A percentile compares a stretch with the other conserved stretches of the same genome.
These are phyloP conservation scores for Lepidocolaptes lacrymiger DNA, from an alignment of 2,797 vertebrate species.

Conservation along the genomic window DNA sequence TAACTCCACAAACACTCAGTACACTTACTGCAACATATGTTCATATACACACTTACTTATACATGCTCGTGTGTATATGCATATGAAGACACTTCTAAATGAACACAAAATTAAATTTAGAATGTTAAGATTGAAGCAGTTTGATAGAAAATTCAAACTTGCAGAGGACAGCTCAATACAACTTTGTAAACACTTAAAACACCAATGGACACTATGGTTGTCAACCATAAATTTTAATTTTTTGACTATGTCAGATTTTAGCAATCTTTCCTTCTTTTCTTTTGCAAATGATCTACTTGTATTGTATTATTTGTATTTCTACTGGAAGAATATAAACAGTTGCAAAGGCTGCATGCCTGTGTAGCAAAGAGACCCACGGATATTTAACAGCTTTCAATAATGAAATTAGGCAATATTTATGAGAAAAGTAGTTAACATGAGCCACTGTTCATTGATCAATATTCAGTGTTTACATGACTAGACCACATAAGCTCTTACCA, in stretches of 20 bases:
- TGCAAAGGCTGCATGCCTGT: not conserved
- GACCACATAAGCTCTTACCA: not conserved
- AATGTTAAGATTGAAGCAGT: not conserved
- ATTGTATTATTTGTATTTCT: not conserved
- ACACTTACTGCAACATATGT: slow-evolving; percentile 12
- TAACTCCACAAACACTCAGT: slow-evolving; percentile 30
- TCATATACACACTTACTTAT: slow-evolving; percentile 48
- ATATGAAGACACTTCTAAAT: not conserved
- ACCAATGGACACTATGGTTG: not conserved
- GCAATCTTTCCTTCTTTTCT: not conserved
- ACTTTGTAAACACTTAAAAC: not conserved
- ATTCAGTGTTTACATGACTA: not conserved
- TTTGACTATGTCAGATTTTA: not conserved
- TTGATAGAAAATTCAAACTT: slow-evolving; percentile 38
- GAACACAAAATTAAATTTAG: slow-evolving; percentile 16
- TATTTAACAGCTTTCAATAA: slow-evolving; percentile 21
- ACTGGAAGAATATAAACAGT: not conserved
- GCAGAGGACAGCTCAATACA: not conserved
- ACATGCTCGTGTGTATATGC: slow-evolving; percentile 65
- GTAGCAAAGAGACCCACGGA: not conserved
- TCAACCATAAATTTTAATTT: slow-evolving; percentile 10
- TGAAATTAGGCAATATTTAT: not conserved
- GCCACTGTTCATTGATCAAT: not conserved
- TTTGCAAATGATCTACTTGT: not conserved
- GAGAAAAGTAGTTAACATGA: not conserved